A percentile compares a stretch with the other conserved stretches of the same genome.
These are phyloP conservation scores for Meghimatium bilineatum DNA, from an alignment of 2,888 invertebrate species.

Conservation along the genomic window DNA sequence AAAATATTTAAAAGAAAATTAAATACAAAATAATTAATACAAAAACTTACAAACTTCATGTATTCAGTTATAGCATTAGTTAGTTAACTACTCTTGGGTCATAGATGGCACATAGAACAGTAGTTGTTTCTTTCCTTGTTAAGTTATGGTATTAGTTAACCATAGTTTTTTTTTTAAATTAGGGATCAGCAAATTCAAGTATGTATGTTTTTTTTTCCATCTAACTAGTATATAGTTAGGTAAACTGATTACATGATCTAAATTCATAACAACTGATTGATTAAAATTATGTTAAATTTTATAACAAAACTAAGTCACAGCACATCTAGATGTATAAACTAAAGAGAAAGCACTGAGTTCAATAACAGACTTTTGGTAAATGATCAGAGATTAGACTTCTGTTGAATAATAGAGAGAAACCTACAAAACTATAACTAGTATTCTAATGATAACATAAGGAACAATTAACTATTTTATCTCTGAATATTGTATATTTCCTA, in stretches of 20 bases:
- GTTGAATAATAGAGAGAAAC: not conserved
- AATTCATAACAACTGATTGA: not conserved
- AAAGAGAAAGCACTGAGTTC: not conserved
- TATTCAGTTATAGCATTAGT: not conserved
- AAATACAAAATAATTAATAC: not conserved
- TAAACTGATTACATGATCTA: not conserved
- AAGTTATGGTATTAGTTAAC: no score
- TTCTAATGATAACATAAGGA: not conserved
- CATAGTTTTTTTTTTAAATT: no score
- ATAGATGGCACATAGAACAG: no score
- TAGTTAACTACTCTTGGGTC: not conserved
- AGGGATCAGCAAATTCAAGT: not conserved
- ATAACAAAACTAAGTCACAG: not conserved
- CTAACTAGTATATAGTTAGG: not conserved
- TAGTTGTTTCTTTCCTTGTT: no score
- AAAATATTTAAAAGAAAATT: not conserved
- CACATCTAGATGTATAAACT: not conserved
- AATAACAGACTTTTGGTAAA: constrained; percentile 16
- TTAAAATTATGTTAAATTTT: not conserved
- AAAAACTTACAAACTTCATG: not conserved
- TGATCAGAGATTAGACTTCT: constrained; percentile 2
- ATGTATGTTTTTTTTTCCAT: not conserved
- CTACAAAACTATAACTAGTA: not conserved
- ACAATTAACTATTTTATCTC: not conserved
- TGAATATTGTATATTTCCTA: no score